Evolutionary conservation across 1,140 invertebrate genomes (phyloP).

Genomic region (Lordiphosa collinella): DNA sequence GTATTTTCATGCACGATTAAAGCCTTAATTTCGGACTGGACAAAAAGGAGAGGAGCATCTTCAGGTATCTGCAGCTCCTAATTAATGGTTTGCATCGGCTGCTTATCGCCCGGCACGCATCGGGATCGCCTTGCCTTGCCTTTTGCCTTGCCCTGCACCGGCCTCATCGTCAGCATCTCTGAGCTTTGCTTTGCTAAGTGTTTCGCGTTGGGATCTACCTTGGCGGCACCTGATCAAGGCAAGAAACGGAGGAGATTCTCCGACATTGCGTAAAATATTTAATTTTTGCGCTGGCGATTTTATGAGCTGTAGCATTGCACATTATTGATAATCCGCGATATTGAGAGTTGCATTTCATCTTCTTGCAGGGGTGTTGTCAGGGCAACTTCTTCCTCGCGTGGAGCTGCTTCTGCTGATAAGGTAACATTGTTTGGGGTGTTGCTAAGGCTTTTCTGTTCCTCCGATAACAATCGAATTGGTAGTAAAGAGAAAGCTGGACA

Average conservation of each 20-base stretch:
- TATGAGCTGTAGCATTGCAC: conserved; percentile 75
- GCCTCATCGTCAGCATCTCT: conserved; percentile 14
- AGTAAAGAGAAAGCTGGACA: conserved; percentile 58
- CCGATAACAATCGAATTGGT: conserved; percentile 59
- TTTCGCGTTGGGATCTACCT: conserved; percentile 45
- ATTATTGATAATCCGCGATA: conserved; percentile 71
- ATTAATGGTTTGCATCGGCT: conserved; percentile 75
- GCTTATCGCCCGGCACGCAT: conserved; percentile 71
- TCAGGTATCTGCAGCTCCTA: conserved; percentile 71
- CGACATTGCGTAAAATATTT: conserved; percentile 58
- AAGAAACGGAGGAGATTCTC: conserved; percentile 36
- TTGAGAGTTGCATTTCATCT: conserved; percentile 14
- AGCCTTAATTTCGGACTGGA: conserved; percentile 65
- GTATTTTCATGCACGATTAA: conserved; percentile 77
- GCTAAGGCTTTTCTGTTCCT: conserved; percentile 3
- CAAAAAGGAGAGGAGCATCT: conserved; percentile 26
- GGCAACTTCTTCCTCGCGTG: conserved; percentile 27
- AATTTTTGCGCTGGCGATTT: conserved; percentile 45
- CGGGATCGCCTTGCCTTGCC: conserved; percentile 44
- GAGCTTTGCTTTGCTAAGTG: conserved; percentile 68
- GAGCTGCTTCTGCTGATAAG: conserved; percentile 7
- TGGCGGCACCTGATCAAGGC: conserved; percentile 66
- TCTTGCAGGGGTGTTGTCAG: conserved; percentile 67
- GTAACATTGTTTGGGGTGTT: conserved; percentile 50
- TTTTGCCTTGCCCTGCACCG: conserved; percentile 1